Evolutionary conservation across 1,140 invertebrate genomes (phyloP).

Genomic region (Spodoptera frugiperda): DNA sequence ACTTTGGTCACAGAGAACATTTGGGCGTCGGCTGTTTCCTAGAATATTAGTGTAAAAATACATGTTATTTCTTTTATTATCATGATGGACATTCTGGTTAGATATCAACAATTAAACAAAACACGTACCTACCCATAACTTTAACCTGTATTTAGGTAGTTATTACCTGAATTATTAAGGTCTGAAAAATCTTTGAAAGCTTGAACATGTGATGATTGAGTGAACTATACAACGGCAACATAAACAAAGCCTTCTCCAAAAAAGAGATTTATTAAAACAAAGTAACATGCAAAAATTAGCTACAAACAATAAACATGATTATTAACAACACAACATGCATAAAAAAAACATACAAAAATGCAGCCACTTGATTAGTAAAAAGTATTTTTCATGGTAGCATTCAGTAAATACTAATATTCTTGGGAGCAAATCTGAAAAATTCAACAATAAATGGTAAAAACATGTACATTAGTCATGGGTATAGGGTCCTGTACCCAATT

Average conservation of each 20-base stretch:
- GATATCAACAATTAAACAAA: slow-evolving; percentile 8
- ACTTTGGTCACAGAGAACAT: slow-evolving; percentile 83
- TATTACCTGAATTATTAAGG: no score
- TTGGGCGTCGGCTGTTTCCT: slow-evolving; percentile 81
- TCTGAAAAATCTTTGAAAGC: no score
- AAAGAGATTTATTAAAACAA: slow-evolving; percentile 36
- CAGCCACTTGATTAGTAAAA: slow-evolving; percentile 38
- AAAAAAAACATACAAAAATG: slow-evolving; percentile 50
- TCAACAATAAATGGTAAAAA: slow-evolving; percentile 45
- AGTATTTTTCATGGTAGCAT: not conserved
- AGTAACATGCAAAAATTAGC: slow-evolving; percentile 44
- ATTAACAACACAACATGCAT: slow-evolving; percentile 49
- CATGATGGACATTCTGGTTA: not conserved
- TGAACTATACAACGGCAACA: slow-evolving; percentile 34
- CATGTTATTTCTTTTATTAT: slow-evolving; percentile 41
- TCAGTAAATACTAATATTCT: slow-evolving; percentile 85
- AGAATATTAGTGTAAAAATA: slow-evolving; percentile 77
- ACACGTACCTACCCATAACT: no score
- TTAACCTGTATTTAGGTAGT: no score
- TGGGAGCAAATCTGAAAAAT: slow-evolving; percentile 83
- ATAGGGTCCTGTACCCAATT: not conserved
- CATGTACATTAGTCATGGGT: not conserved
- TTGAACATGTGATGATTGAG: not conserved
- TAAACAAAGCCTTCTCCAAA: slow-evolving; percentile 54
- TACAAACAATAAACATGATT: slow-evolving; percentile 41